Base-by-base conservation (phyloP, 2,888 invertebrate species). In the Linnaemya vulpina region DNA sequence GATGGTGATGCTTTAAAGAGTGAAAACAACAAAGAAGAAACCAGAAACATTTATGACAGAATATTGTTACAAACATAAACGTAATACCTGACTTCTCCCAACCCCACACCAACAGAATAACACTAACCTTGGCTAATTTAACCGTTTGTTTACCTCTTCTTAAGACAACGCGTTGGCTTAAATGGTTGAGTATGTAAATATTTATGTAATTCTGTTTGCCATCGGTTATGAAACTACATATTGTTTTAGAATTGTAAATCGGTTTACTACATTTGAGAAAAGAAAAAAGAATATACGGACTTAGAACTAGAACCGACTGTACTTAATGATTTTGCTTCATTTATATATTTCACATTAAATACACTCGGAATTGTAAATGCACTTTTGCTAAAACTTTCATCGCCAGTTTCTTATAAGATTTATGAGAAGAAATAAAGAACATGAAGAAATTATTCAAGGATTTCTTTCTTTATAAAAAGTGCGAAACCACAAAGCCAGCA, bases 381-480 rank as follows among this genome's bases (percentile, higher is more conserved):
- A 46, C 22, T 30, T 46, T 8, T 60, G 13, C 17, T 5, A 35
- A 38, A 10, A 55, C 3, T 60, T 38, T 71, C 71, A 79, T 46
- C 55, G 71, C 43, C 71, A 71, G 65, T 62, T 81, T 75, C 75
- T 75, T 62, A 75, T 70, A 75, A 75, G 81, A 81, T 67, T 80
- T 35, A 71, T 13, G 58, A 55, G 46, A 55, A 49, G 17, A 30
- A 25, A 30, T 30, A 30, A 25, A 30, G 43, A 60, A 46, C n/a
- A 55, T n/a, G 13, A 22, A 58, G n/a, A 43, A 58, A 65, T 53
- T 53, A 55, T 67, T 76, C 68, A 58, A 76, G 62, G 70, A 70
- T 63, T 78, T 70, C 43, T 76, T 67, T 76, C 43, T 77, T 60
- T 49, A 1, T 22, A 20, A 46, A 22, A 55, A 76, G 65, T 55